Evolutionary conservation across 1,140 invertebrate species (phyloP), one percentile per base, ranked within the genome.

Genomic region (Nephotettix cincticeps): DNA sequence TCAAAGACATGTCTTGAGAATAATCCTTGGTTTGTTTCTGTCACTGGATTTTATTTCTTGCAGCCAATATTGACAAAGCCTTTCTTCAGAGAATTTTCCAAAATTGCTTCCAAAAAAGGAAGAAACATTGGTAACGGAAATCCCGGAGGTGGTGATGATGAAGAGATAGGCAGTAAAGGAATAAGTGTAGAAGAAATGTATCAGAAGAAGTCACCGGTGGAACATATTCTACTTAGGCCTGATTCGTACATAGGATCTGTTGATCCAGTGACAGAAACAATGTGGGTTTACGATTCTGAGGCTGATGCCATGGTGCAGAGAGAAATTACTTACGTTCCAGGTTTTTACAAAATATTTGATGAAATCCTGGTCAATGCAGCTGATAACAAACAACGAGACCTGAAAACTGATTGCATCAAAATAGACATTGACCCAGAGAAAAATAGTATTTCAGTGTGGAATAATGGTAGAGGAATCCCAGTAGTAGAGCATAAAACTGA

Each of bases 311-410:
- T 99, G 90, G 84, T 95, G 0, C 90, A 95, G 77, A 88, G 84
- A 77, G 91, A 98, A 77, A 91, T 99, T 28, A 93, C 90, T 36
- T 99, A 89, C 86, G 98, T 99, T 54, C 98, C 98, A 75, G 96
- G 96, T 70, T 85, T 99, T 3, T 99, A 99, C 82, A 99, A 99
- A 85, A 99, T 99, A 76, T 99, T 97, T 87, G 98, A 99, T 84
- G 98, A 99, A 91, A 99, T 99, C 76, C 83, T 96, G 72, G 98
- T 99, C 0, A 99, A 99, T 86, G 98, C 98, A 61, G 96, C 98
- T 68, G 98, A 99, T 80, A 99, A 99, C 80, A 99, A 99, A 81
- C 96, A 99, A 79, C 86, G 97, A 73, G 98, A 99, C 84, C 83
- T 89, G 1, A 90, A 88, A 68, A 99, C 99, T 98, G 93, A 95